Conservation (phyloP, 53 echinoderm and acorn worm genomes). For the Stichopus horrens region DNA sequence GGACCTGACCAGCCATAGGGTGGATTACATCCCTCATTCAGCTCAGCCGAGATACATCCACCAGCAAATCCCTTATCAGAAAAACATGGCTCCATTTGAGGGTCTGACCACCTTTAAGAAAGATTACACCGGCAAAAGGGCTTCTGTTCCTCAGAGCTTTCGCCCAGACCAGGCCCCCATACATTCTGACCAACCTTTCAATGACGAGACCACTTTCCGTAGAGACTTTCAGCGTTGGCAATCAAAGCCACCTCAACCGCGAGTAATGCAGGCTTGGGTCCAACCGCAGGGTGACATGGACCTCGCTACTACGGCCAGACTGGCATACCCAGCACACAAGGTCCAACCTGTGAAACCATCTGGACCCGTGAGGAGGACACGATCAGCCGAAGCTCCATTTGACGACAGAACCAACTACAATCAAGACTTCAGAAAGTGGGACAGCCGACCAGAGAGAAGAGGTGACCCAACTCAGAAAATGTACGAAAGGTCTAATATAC, state of each 20-base stretch:
- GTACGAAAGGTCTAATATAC: constrained; percentile 83
- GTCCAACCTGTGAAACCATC: constrained; percentile 68
- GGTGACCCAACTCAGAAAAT: constrained; percentile 86
- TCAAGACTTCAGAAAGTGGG: constrained; percentile 85
- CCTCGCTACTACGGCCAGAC: constrained; percentile 74
- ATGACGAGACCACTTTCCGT: constrained; percentile 91
- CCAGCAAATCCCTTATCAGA: constrained; percentile 61
- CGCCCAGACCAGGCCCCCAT: constrained; percentile 76
- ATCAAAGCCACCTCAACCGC: constrained; percentile 65
- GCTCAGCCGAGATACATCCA: constrained; percentile 73
- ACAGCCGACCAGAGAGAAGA: constrained; percentile 66
- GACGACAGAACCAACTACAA: constrained; percentile 93
- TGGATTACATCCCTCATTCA: constrained; percentile 82
- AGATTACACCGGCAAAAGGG: constrained; percentile 79
- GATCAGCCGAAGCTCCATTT: constrained; percentile 72
- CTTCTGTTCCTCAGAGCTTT: constrained; percentile 70
- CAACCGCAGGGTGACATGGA: constrained; percentile 88
- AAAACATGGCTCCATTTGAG: constrained; percentile 83
- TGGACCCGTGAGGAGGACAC: constrained; percentile 65
- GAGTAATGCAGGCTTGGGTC: constrained; percentile 73
- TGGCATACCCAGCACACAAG: constrained; percentile 82
- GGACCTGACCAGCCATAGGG: constrained; percentile 82
- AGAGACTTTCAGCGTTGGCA: constrained; percentile 83
- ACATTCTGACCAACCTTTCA: constrained; percentile 88
- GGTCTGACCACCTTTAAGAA: constrained; percentile 81